A percentile compares a stretch with the other conserved stretches of the same genome.
These are phyloP conservation scores for Taurulus bubalis DNA, from an alignment of 2,113 vertebrate genomes.

Conservation along the genomic window DNA sequence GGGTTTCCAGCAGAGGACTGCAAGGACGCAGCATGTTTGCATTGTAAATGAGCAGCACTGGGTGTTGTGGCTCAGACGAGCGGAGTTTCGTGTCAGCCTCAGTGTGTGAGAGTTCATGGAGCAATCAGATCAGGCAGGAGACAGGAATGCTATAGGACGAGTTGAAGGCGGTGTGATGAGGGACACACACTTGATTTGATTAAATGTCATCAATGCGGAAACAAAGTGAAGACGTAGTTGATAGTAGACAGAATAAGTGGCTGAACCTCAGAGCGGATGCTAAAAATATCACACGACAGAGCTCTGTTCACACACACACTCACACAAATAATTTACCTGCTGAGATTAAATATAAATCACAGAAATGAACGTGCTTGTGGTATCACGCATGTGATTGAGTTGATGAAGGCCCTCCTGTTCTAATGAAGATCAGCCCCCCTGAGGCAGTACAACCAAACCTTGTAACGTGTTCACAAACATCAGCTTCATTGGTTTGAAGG, in stretches of 20 bases:
- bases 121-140: slow-evolving; percentile 2
- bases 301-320: not conserved
- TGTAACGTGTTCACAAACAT: too few relatives aligned
- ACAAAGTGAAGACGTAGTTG: not conserved
- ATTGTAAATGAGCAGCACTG: slow-evolving; percentile 14
- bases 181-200: slow-evolving; percentile 10
- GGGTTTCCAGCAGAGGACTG: not conserved
- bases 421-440: not conserved
- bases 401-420: not conserved
- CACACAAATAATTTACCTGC: not conserved
- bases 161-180: slow-evolving; percentile 31
- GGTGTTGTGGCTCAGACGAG: not conserved
- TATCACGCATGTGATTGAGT: not conserved
- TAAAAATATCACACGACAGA: slow-evolving; percentile 13
- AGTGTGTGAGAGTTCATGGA: slow-evolving; percentile 25
- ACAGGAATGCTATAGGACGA: slow-evolving; percentile 32
- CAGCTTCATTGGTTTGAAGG: too few relatives aligned
- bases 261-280: not conserved
- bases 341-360: not conserved
- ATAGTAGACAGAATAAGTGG: not conserved
- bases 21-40: not conserved
- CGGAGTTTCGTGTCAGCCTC: not conserved
- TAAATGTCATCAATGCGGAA: slow-evolving; percentile 9
- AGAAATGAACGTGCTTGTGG: not conserved
- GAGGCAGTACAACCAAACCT: too few relatives aligned